Conservation (phyloP, 2,797 vertebrate species). For the Dicrostonyx torquatus region DNA sequence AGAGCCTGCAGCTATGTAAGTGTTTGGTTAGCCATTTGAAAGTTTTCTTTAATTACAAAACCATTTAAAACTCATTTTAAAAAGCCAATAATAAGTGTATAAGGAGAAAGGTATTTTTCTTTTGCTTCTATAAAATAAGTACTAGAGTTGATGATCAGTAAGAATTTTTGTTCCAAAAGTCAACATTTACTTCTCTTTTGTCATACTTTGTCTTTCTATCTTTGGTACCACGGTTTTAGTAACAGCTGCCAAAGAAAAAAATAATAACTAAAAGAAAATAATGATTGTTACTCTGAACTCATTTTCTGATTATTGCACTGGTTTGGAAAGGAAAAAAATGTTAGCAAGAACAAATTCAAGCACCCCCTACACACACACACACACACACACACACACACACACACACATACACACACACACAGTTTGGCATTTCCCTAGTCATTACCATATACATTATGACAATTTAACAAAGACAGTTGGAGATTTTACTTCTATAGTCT, state of each 20-base stretch:
- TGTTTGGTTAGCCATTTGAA: conserved; percentile 31
- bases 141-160: conserved; percentile 14
- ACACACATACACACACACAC: too few relatives aligned
- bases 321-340: conserved; percentile 19
- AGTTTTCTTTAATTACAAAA: conserved; percentile 27
- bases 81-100: background rate
- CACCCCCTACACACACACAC: too few relatives aligned
- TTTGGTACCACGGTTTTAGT: conserved; percentile 8
- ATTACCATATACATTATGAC: background rate
- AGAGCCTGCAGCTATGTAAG: background rate
- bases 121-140: conserved; percentile 21
- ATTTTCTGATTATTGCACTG: background rate
- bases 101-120: conserved; percentile 29
- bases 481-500: background rate
- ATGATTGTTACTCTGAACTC: background rate
- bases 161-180: conserved; percentile 37
- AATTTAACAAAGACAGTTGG: background rate
- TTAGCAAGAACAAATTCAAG: background rate
- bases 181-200: conserved; percentile 12
- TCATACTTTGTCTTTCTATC: background rate
- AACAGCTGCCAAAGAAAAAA: background rate
- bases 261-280: background rate
- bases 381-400: too few relatives aligned
- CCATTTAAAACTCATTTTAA: background rate
- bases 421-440: conserved; percentile 33